Base-by-base conservation (phyloP, 2,113 vertebrate species). In the Brachyhypopomus occidentalis region DNA sequence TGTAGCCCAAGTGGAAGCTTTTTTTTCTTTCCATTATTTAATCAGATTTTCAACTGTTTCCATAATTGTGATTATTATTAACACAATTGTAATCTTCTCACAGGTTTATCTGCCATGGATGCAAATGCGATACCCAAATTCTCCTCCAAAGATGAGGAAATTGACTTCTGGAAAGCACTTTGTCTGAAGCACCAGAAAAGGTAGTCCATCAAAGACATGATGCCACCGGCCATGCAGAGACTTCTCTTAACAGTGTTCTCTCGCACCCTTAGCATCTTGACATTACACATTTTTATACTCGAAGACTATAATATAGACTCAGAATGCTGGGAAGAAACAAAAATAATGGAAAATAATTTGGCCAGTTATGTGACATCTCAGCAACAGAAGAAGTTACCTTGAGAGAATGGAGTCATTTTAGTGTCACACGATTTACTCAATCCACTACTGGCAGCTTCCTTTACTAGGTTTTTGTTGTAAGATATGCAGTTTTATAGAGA, bases 131-230 rank as follows among this genome's bases (percentile, higher is more conserved):
- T 94, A 85, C 96, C 96, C n/a, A 95, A 95, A 89, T 98, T 98
- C 88, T 95, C 96, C 22, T 96, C 95, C 79, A 96, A 96, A 90
- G 96, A 98, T 63, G 97, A 98, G 91, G 97, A 98, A 91, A 96
- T 96, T 84, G 92, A 94, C 0, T 98, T 97, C 86, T 99, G 97
- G 97, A 98, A 96, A 90, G 85, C 95, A 82, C 94, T 97, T 80
- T 96, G 95, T 76, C 90, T 96, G 84, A 98, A 96, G 86, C 97
- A 98, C 90, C 97, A 99, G 84, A 95, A 93, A 88, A 95, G 95
- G 97, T 99, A 88, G 1, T 88, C 83, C 20, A 23, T n/a, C 5
- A 5, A 34, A n/a, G 17, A 20, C 22, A 36, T 20, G 60, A n/a
- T 12, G 19, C 45, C 45, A 52, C 25, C 6, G 17, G 22, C 72